A percentile compares a stretch with the other conserved stretches of the same genome.
phyloP scores from a whole-genome alignment of 2,797 vertebrate genomes.

The Sebastes elongatus region DNA sequence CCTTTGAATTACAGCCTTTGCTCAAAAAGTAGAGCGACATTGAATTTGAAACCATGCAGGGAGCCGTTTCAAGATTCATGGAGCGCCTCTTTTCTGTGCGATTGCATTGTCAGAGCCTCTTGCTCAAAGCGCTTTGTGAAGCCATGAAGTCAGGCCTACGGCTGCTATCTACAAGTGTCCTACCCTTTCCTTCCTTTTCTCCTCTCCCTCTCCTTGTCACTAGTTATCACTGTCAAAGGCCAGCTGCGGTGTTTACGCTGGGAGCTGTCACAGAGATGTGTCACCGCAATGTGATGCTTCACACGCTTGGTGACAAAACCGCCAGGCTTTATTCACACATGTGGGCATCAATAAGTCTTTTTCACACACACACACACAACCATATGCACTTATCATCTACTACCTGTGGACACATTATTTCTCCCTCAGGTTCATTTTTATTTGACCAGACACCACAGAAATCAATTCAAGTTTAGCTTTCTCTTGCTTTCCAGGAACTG shows the following conservation, averaged over 20 bases:
- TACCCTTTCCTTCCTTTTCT: conserved; percentile 66
- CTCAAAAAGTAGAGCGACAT: conserved; percentile 7
- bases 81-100: conserved; percentile 24
- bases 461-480: conserved; percentile 31
- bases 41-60: background rate
- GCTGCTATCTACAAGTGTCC: conserved; percentile 72
- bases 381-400: conserved; percentile 34
- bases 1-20: conserved; percentile 16
- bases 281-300: conserved; percentile 71
- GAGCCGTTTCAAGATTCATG: conserved; percentile 38
- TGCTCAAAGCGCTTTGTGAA: conserved; percentile 49
- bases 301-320: conserved; percentile 68
- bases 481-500: conserved; percentile 45
- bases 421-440: conserved; percentile 25
- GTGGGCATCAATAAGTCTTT: conserved; percentile 48
- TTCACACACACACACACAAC: conserved; percentile 4
- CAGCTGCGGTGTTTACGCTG: conserved; percentile 60
- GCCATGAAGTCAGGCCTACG: conserved; percentile 60
- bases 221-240: conserved; percentile 72
- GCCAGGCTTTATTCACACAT: conserved; percentile 50
- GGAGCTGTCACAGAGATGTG: conserved; percentile 76
- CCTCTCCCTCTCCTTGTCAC: conserved; percentile 74
- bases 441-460: conserved; percentile 38
- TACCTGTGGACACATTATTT: conserved; percentile 47
- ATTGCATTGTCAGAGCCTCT: conserved; percentile 40